Conservation (phyloP, 2,888 invertebrate species). For the Torymus texanus region DNA sequence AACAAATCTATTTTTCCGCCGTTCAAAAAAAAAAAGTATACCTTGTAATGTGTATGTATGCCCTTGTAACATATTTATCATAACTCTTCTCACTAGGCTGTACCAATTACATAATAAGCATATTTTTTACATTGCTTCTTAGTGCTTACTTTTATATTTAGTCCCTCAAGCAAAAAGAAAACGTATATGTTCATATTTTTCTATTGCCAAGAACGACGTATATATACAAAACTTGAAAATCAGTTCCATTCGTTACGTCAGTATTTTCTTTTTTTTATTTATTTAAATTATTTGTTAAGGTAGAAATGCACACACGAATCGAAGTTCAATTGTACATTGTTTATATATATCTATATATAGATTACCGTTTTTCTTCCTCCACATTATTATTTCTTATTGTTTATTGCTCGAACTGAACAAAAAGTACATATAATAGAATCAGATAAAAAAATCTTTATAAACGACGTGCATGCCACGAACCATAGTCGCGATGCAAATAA, state of each 20-base stretch:
- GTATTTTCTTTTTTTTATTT: constrained; percentile 53
- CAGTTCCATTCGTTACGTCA: constrained; percentile 59
- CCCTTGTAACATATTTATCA: constrained; percentile 73
- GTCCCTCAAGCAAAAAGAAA: constrained; percentile 16
- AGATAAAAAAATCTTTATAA: constrained; percentile 49
- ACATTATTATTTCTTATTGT: constrained; percentile 17
- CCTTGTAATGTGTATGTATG: constrained; percentile 67
- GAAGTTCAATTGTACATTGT: constrained; percentile 31
- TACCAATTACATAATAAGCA: constrained; percentile 73
- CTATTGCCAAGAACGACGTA: constrained; percentile 19
- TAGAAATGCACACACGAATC: constrained; percentile 11
- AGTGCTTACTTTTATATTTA: constrained; percentile 55
- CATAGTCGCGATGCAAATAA: constrained; percentile 34
- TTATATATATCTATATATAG: constrained; percentile 1
- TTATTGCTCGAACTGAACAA: constrained; percentile 24
- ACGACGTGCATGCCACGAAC: constrained; percentile 22
- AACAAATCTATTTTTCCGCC: constrained; percentile 46
- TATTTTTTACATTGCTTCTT: constrained; percentile 73
- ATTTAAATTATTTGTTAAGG: constrained; percentile 51
- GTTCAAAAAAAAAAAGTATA: constrained; percentile 38
- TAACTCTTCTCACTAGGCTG: constrained; percentile 71
- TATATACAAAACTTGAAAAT: constrained; percentile 29
- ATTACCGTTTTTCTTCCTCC: constrained; percentile 20
- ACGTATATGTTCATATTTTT: constrained; percentile 47
- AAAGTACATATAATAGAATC: constrained; percentile 11